These are phyloP conservation scores for Drosophila tani DNA, from an alignment of 1,140 invertebrate species.

Conservation along the genomic window DNA sequence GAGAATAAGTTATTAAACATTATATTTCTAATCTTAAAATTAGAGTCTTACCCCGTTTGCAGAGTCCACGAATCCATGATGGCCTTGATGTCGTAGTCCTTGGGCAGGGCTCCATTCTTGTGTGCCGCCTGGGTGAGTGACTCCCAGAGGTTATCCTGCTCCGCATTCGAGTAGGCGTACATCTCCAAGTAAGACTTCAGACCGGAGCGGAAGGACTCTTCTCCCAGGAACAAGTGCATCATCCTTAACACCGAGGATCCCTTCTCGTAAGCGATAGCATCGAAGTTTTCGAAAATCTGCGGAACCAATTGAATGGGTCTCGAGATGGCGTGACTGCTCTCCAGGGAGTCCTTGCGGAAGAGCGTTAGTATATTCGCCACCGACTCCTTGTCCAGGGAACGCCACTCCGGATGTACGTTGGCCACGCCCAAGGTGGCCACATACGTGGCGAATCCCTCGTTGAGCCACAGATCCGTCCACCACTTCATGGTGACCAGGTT, in stretches of 20 bases:
- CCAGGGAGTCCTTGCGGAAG: constrained; percentile 86
- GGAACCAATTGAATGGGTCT: constrained; percentile 88
- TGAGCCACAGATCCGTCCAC: constrained; percentile 95
- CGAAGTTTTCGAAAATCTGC: constrained; percentile 94
- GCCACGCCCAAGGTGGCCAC: constrained; percentile 87
- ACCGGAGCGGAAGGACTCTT: constrained; percentile 89
- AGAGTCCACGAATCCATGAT: constrained; percentile 94
- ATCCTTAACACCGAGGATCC: constrained; percentile 93
- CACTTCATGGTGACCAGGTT: constrained; percentile 92
- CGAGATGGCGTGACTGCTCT: constrained; percentile 87
- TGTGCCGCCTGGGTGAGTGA: constrained; percentile 88
- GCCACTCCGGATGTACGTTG: constrained; percentile 87
- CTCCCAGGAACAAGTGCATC: constrained; percentile 94
- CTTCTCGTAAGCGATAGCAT: constrained; percentile 95
- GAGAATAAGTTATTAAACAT: no score
- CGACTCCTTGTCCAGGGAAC: constrained; percentile 88
- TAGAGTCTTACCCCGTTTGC: constrained; percentile 87
- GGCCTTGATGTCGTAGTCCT: constrained; percentile 86
- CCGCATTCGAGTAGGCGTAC: constrained; percentile 89
- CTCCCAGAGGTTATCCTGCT: constrained; percentile 93
- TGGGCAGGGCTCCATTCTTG: constrained; percentile 85
- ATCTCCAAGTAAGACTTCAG: constrained; percentile 88
- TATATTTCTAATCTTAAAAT: no score
- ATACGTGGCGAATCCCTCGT: constrained; percentile 94
- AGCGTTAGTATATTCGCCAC: constrained; percentile 86